Conservation (phyloP, 2,888 invertebrate species). For the Clitarchus hookeri region DNA sequence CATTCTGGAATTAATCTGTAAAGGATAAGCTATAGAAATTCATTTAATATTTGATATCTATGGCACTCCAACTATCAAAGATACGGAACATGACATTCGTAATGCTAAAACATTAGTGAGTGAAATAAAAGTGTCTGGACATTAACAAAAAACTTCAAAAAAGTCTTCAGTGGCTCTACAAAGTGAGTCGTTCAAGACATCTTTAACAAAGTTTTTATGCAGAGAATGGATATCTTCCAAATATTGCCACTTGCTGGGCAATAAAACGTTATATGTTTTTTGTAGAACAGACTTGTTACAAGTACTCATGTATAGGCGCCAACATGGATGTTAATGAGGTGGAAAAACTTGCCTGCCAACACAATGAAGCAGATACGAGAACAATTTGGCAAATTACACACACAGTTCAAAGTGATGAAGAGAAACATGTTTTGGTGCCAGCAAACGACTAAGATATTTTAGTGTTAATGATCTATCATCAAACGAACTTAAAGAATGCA, state of each 20-base stretch:
- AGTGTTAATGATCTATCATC: neutral
- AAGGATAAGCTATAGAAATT: neutral
- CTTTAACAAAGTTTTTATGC: too few relatives aligned
- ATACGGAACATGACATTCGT: constrained; percentile 12
- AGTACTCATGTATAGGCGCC: neutral
- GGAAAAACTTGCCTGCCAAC: neutral
- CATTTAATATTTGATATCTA: neutral
- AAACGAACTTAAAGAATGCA: neutral
- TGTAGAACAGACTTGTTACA: neutral
- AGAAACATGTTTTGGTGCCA: constrained; percentile 16
- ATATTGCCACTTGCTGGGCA: constrained; percentile 12
- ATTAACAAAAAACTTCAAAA: neutral
- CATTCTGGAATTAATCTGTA: constrained; percentile 20
- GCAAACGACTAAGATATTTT: neutral
- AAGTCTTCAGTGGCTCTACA: too few relatives aligned
- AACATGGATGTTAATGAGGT: neutral
- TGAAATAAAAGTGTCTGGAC: constrained; percentile 24
- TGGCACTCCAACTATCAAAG: constrained; percentile 22
- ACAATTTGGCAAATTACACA: neutral
- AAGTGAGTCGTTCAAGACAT: too few relatives aligned
- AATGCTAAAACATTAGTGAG: neutral
- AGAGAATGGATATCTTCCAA: too few relatives aligned
- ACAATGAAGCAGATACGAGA: constrained; percentile 16
- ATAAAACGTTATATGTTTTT: neutral
- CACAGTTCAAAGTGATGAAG: neutral